These are phyloP conservation scores for Sebastes itinus DNA, from an alignment of 2,797 vertebrate genomes.

Conservation along the genomic window DNA sequence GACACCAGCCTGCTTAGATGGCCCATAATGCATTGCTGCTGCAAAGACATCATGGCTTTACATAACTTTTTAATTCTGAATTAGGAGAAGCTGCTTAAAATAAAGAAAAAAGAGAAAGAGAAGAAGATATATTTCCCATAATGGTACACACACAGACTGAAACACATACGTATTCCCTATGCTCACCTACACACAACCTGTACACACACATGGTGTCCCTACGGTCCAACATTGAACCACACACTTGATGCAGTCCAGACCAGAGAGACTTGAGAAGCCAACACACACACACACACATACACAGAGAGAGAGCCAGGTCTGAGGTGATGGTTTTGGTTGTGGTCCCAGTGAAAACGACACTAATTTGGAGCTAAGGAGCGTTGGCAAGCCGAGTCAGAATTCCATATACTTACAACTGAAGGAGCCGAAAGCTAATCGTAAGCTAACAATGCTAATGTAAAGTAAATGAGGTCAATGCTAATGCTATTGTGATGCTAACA, in stretches of 20 bases:
- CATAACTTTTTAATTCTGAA: neutral
- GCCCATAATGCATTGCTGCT: neutral
- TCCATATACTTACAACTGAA: conserved; percentile 29
- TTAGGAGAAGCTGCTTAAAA: neutral
- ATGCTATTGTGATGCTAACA: conserved; percentile 12
- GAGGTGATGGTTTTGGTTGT: conserved; percentile 76
- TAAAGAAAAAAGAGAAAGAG: conserved; percentile 2
- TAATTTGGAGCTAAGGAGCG: conserved; percentile 70
- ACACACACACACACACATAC: conserved; percentile 44
- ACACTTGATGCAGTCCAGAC: conserved; percentile 75
- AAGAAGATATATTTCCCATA: neutral
- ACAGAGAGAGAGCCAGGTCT: conserved; percentile 46
- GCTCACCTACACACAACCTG: conserved; percentile 34
- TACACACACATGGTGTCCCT: conserved; percentile 12
- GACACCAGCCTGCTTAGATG: neutral
- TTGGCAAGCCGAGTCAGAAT: conserved; percentile 34
- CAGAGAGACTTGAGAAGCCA: conserved; percentile 60
- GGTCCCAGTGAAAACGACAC: conserved; percentile 71
- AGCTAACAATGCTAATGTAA: conserved; percentile 24
- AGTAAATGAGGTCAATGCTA: conserved; percentile 2
- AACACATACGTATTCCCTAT: neutral
- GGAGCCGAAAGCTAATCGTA: conserved; percentile 6
- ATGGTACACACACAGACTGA: neutral
- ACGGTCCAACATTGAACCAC: conserved; percentile 44
- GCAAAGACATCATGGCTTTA: neutral